phyloP scores from a whole-genome alignment of 1,140 invertebrate species.

The Popillia japonica region DNA sequence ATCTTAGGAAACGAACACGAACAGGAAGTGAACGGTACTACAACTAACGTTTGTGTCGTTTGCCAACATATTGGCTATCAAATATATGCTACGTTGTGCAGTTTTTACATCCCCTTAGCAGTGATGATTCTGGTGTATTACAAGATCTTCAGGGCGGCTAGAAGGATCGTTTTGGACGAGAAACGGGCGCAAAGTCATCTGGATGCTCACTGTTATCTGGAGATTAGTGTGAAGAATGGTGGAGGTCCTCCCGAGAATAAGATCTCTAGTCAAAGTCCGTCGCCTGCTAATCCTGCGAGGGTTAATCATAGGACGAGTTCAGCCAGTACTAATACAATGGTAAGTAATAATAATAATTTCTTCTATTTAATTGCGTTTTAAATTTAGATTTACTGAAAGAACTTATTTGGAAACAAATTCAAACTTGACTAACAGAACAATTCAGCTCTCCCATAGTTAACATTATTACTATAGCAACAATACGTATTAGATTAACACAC shows the following conservation, averaged over 20 bases:
- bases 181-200: constrained; percentile 84
- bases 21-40: constrained; percentile 61
- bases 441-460: too few species aligned
- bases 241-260: constrained; percentile 70
- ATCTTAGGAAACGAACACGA: constrained; percentile 87
- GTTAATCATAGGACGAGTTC: constrained; percentile 63
- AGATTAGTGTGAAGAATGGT: constrained; percentile 75
- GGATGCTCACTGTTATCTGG: constrained; percentile 77
- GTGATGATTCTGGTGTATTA: constrained; percentile 93
- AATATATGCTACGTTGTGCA: constrained; percentile 88
- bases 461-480: too few species aligned
- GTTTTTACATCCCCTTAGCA: constrained; percentile 88
- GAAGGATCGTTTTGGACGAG: constrained; percentile 85
- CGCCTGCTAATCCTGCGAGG: constrained; percentile 61
- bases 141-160: constrained; percentile 87
- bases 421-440: too few species aligned
- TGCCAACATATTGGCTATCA: constrained; percentile 89
- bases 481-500: too few species aligned
- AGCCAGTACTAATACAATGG: constrained; percentile 71
- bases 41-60: constrained; percentile 78
- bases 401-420: too few species aligned
- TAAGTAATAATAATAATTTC: constrained; percentile 58
- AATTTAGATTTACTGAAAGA: too few species aligned
- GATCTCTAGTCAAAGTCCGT: constrained; percentile 62
- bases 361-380: too few species aligned